Percentiles rank a stretch among this genome's conserved stretches.
Evolutionary conservation across 1,140 invertebrate genomes (phyloP).

Genomic region (Rhyacophila brunnea): DNA sequence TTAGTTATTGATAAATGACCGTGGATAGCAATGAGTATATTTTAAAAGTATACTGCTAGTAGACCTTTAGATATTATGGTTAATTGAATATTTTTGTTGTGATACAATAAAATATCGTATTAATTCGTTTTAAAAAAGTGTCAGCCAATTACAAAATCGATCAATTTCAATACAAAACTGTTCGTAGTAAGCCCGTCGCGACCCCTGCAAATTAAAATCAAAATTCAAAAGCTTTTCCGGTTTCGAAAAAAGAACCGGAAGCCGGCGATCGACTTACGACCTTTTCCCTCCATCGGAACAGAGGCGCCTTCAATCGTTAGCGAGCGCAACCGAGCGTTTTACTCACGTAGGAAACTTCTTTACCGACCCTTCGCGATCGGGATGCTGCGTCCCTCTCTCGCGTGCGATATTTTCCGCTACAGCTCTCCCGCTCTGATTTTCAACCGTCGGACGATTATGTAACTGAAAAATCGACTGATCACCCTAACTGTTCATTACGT

Average conservation of each 20-base stretch:
- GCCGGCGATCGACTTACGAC: neutral
- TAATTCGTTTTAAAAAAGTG: too few species aligned
- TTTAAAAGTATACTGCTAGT: too few species aligned
- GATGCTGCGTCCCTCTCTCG: constrained; percentile 9
- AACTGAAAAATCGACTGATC: constrained; percentile 24
- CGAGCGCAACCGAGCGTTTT: neutral
- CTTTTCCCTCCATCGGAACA: neutral
- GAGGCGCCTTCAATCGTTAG: constrained; percentile 8
- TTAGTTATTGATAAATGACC: too few species aligned
- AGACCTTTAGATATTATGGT: too few species aligned
- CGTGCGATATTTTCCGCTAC: neutral
- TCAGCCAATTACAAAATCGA: neutral
- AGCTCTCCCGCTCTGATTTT: constrained; percentile 8
- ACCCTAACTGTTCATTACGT: too few species aligned
- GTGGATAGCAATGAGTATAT: too few species aligned
- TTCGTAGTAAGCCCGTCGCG: neutral
- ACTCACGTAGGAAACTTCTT: constrained; percentile 15
- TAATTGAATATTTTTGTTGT: too few species aligned
- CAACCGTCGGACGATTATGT: constrained; percentile 19
- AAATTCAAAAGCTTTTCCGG: neutral
- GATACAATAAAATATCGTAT: too few species aligned
- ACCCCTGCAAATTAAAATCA: neutral
- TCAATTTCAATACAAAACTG: neutral
- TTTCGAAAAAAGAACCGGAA: neutral
- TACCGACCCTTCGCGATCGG: constrained; percentile 7